Evolutionary conservation across 2,888 invertebrate genomes (phyloP).

Genomic region (Macaria liturata): DNA sequence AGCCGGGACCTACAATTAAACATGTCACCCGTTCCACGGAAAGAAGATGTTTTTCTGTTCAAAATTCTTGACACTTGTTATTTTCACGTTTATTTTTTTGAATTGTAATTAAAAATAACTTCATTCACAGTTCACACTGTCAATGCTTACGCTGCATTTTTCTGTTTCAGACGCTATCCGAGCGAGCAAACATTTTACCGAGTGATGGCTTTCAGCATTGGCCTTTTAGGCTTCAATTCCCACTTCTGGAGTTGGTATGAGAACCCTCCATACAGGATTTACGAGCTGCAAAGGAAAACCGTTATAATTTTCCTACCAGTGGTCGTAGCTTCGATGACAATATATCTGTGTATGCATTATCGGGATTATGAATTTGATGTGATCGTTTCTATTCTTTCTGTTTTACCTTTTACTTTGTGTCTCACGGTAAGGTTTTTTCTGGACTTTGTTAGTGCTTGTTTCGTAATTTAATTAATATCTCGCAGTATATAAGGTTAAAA

Average conservation of each 20-base stretch:
- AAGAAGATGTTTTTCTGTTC: too few species aligned
- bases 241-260: constrained; percentile 6
- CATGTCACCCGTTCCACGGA: too few species aligned
- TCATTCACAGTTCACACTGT: too few species aligned
- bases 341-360: constrained; percentile 3
- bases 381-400: constrained; percentile 1
- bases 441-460: too few species aligned
- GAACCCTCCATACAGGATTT: neutral
- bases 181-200: constrained; percentile 5
- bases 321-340: neutral
- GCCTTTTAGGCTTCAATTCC: constrained; percentile 2
- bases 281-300: neutral
- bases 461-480: too few species aligned
- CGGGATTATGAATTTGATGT: constrained; percentile 1
- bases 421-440: neutral
- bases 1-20: too few species aligned
- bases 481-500: too few species aligned
- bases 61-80: too few species aligned
- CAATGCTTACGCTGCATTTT: too few species aligned
- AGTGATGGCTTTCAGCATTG: neutral
- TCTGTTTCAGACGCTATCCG: constrained; percentile 6
- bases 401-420: constrained; percentile 1
- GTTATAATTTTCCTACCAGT: neutral
- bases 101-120: too few species aligned
- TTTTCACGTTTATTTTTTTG: too few species aligned